These are phyloP conservation scores for Tachyglossus aculeatus DNA, from an alignment of 2,797 vertebrate species.

Conservation along the genomic window DNA sequence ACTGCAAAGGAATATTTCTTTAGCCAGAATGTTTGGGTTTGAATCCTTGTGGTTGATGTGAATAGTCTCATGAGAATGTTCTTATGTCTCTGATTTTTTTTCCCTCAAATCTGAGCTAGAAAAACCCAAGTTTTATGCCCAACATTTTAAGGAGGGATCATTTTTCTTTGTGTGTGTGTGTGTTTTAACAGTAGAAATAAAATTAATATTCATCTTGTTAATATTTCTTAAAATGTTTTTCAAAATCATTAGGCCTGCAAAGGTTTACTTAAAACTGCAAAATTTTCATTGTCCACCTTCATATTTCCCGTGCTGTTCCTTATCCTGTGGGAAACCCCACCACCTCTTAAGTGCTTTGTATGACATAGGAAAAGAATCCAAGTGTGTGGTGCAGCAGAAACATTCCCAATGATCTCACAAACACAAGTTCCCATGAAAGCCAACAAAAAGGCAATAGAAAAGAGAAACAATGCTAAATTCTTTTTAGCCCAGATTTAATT, in stretches of 20 bases:
- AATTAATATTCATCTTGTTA: too few relatives aligned
- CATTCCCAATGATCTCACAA: too few relatives aligned
- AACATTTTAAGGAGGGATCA: conserved; percentile 12
- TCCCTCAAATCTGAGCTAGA: background rate
- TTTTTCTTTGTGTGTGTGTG: background rate
- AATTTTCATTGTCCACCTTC: conserved; percentile 2
- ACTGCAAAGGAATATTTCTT: conserved; percentile 34
- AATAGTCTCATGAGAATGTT: background rate
- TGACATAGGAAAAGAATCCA: too few relatives aligned
- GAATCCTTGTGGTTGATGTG: conserved; percentile 10
- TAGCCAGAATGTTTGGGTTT: conserved; percentile 36
- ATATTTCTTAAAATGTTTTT: background rate
- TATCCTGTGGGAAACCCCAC: too few relatives aligned
- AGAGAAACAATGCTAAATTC: too few relatives aligned
- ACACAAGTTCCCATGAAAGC: too few relatives aligned
- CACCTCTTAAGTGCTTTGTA: too few relatives aligned
- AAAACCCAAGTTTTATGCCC: background rate
- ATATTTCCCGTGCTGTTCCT: too few relatives aligned
- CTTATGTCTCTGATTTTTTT: background rate
- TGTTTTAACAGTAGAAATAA: too few relatives aligned
- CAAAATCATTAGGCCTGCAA: background rate
- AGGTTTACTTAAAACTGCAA: background rate
- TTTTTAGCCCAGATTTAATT: too few relatives aligned
- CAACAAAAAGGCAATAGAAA: too few relatives aligned
- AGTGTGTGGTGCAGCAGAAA: too few relatives aligned